These are phyloP conservation scores for Pemphigus obesinymphae DNA, from an alignment of 1,140 invertebrate genomes.

Conservation along the genomic window DNA sequence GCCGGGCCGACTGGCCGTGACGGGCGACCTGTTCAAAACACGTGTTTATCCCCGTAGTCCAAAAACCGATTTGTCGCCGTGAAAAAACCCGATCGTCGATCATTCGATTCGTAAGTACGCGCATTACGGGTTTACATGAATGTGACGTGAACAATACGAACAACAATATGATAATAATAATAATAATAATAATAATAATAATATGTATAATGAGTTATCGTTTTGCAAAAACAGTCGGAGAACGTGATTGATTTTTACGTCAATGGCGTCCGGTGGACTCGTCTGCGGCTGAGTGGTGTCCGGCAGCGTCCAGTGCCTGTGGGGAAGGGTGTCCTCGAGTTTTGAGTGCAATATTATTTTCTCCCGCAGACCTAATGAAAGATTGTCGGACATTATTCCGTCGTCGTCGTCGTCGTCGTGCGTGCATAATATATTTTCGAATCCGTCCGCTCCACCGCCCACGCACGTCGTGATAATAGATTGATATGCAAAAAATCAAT, in stretches of 20 bases:
- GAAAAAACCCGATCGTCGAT: not conserved
- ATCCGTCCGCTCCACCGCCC: too few species aligned
- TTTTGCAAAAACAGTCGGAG: not conserved
- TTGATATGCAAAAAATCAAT: too few species aligned
- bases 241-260: conserved; percentile 22
- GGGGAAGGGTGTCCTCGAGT: not conserved
- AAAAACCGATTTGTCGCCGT: not conserved
- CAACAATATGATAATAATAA: not conserved
- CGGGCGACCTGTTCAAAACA: not conserved
- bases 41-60: not conserved
- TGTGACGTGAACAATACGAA: not conserved
- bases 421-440: not conserved
- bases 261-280: not conserved
- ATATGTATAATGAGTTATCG: too few species aligned
- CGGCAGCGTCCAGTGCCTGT: not conserved
- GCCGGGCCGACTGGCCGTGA: too few species aligned
- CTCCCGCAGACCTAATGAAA: not conserved
- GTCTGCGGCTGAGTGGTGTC: not conserved
- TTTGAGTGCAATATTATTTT: not conserved
- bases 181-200: not conserved
- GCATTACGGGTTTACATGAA: not conserved
- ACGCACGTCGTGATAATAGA: too few species aligned
- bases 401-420: not conserved
- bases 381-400: not conserved
- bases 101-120: not conserved